Percentiles rank a stretch among this genome's conserved stretches.
Evolutionary conservation across 2,797 vertebrate genomes (phyloP).

Genomic region (Avahi laniger): DNA sequence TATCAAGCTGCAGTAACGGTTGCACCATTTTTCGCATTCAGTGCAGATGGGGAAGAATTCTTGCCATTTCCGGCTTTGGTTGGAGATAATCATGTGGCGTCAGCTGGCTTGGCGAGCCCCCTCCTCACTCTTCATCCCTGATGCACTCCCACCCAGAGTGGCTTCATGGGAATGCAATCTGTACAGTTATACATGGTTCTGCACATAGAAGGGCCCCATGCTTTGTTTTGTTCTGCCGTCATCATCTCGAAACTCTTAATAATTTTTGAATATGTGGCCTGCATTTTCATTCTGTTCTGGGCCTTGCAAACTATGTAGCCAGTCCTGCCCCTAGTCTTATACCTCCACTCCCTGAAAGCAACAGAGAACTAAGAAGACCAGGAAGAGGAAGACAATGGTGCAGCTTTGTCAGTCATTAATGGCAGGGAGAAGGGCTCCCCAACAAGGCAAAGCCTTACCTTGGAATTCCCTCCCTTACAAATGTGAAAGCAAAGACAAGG

Average conservation of each 20-base stretch:
- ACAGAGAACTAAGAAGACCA: neutral
- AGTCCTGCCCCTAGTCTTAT: neutral
- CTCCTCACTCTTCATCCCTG: too few species aligned
- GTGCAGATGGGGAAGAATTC: neutral
- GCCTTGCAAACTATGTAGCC: neutral
- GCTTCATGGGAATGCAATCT: too few species aligned
- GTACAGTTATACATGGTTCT: too few species aligned
- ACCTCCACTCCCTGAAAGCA: neutral
- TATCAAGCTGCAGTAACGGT: neutral
- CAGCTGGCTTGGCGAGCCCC: accelerated
- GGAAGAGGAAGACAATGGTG: neutral
- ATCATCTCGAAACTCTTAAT: neutral
- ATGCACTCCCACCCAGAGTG: accelerated
- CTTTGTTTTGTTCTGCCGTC: neutral
- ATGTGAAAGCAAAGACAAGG: neutral
- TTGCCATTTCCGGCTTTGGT: neutral
- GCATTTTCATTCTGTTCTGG: neutral
- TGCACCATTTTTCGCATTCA: neutral
- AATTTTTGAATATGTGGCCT: neutral
- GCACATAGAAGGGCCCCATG: accelerated
- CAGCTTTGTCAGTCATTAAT: neutral
- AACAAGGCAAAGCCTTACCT: neutral
- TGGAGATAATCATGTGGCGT: neutral
- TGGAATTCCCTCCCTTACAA: neutral
- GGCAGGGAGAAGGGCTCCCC: neutral